Base-by-base conservation (phyloP, 2,113 vertebrate genomes). In the Ceuthmochares aereus region DNA sequence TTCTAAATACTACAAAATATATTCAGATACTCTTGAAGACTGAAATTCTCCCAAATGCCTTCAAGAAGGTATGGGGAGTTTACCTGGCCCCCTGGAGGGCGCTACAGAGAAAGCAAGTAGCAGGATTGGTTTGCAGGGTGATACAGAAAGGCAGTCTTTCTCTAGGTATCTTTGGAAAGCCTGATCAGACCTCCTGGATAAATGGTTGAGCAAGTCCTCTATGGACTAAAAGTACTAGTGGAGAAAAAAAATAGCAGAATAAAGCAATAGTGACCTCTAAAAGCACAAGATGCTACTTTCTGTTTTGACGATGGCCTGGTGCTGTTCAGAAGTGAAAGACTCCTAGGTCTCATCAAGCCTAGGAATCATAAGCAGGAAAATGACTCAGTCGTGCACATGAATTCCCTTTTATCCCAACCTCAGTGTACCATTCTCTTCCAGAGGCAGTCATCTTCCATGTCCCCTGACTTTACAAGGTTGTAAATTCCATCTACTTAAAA, bases 401-500 rank as follows among this genome's bases (percentile, higher is more conserved):
- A 4, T 2, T 54, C 30, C 26, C 7, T 66, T 58, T 55, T 25
- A 74, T 43, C 13, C 64, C 89, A 42, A 7, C 29, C 20, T 59
- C 0, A 1, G 34, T 34, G 42, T n/a, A 15, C 20, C 7, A 6
- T 0, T 0, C 36, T 72, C 52, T 73, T 21, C 34, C 20, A 75
- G 7, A 52, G 16, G 21, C 51, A 32, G 6, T 10, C 2, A 1
- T 40, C n/a, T 64, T 63, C 56, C 40, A 27, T 1, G 0, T 64
- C 30, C 12, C 19, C n/a, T 26, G 8, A 27, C 76, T 47, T 43
- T 14, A 34, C 64, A 32, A 78, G 47, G 17, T 22, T 84, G 21
- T 36, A 67, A 84, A 87, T 73, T 54, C 27, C 15, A 20, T 25
- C 58, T 54, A 2, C 25, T 45, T 19, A n/a, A 77, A 81, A 84